Conservation (phyloP, 2,888 invertebrate species). For the Conomelus anceps region DNA sequence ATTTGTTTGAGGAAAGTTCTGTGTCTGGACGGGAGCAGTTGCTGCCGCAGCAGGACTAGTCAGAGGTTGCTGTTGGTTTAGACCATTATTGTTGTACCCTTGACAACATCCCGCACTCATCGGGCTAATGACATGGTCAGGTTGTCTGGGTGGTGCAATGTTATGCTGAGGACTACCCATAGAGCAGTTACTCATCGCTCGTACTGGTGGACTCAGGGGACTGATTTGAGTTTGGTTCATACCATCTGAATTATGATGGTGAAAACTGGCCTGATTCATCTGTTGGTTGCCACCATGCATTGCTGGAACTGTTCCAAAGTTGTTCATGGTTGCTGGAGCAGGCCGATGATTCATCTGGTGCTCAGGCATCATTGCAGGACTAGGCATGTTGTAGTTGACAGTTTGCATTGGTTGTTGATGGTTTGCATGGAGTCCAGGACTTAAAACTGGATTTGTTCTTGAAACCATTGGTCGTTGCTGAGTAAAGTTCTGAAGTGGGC, state of each 20-base stretch:
- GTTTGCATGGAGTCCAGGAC: constrained; percentile 10
- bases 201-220: constrained; percentile 29
- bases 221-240: constrained; percentile 13
- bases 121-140: constrained; percentile 25
- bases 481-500: not conserved
- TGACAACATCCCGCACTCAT: constrained; percentile 17
- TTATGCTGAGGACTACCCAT: constrained; percentile 27
- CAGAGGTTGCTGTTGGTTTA: constrained; percentile 30
- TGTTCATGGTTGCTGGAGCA: not conserved
- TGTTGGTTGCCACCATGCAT: constrained; percentile 25
- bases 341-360: constrained; percentile 11
- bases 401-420: constrained; percentile 12
- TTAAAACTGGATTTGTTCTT: constrained; percentile 23
- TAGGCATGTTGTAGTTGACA: not conserved
- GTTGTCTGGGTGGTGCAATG: constrained; percentile 35
- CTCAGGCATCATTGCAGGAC: constrained; percentile 17
- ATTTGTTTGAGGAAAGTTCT: constrained; percentile 28
- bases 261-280: constrained; percentile 27
- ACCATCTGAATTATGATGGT: constrained; percentile 25
- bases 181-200: constrained; percentile 27
- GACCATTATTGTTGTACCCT: constrained; percentile 3
- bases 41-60: constrained; percentile 36
- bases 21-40: constrained; percentile 33
- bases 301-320: not conserved
- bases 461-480: not conserved